Evolutionary conservation across 2,113 vertebrate species (phyloP).

Genomic region (Sinocyclocheilus maitianheensis): DNA sequence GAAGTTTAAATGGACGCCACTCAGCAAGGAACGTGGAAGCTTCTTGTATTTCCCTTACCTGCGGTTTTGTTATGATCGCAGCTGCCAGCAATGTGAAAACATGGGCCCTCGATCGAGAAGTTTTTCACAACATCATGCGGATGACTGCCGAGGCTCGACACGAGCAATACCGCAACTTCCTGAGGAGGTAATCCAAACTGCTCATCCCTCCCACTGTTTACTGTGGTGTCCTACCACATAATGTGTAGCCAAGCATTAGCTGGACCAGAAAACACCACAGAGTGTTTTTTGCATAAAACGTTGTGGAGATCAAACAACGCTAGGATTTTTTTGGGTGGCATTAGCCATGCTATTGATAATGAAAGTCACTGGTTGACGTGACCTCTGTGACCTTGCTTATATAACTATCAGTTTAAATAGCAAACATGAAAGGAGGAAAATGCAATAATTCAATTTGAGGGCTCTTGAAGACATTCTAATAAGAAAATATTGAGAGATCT

Average conservation of each 20-base stretch:
- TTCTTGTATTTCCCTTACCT: conserved; percentile 40
- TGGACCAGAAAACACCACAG: background rate
- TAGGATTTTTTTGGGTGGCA: background rate
- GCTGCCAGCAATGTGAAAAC: conserved; percentile 85
- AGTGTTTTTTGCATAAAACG: background rate
- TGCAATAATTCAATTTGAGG: background rate
- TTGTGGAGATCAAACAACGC: conserved; percentile 9
- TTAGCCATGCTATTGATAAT: background rate
- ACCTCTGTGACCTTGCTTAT: conserved; percentile 19
- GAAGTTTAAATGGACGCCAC: conserved; percentile 22
- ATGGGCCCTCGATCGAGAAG: conserved; percentile 90
- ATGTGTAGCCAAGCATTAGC: background rate
- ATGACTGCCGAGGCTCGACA: conserved; percentile 88
- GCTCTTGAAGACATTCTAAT: conserved; percentile 29
- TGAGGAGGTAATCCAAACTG: conserved; percentile 80
- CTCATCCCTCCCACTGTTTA: background rate
- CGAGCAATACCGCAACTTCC: conserved; percentile 88
- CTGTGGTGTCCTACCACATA: background rate
- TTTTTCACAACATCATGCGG: conserved; percentile 94
- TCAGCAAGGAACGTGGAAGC: background rate
- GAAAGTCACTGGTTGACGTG: conserved; percentile 26
- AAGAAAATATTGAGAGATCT: conserved; percentile 7
- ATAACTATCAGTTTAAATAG: conserved; percentile 20
- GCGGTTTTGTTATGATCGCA: conserved; percentile 62
- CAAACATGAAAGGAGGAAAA: conserved; percentile 36